These are phyloP conservation scores for Todus mexicanus DNA, from an alignment of 2,797 vertebrate species.

Conservation along the genomic window DNA sequence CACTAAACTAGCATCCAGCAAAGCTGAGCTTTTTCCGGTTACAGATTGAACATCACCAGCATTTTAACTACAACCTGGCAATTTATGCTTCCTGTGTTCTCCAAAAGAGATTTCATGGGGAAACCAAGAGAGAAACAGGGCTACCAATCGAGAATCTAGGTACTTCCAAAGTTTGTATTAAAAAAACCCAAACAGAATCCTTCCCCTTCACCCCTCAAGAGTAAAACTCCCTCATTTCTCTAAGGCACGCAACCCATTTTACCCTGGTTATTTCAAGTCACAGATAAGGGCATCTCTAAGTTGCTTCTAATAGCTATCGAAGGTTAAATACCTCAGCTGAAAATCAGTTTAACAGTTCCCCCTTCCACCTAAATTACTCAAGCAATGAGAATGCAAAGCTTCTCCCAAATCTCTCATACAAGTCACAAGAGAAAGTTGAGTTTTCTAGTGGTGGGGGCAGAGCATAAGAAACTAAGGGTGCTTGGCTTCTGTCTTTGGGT, in stretches of 20 bases:
- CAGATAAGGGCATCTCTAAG: neutral
- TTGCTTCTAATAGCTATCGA: neutral
- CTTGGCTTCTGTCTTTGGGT: neutral
- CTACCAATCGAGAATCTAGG: neutral
- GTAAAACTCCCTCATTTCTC: neutral
- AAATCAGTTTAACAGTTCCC: neutral
- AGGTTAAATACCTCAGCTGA: neutral
- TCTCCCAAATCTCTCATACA: neutral
- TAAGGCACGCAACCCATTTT: neutral
- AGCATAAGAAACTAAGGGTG: neutral
- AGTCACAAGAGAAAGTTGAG: neutral
- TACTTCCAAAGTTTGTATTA: neutral
- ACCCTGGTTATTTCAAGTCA: neutral
- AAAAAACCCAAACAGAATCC: neutral
- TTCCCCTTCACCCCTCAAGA: neutral
- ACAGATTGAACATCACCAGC: neutral
- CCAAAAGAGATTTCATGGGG: neutral
- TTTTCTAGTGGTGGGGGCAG: neutral
- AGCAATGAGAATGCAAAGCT: neutral
- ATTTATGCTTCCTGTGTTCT: neutral
- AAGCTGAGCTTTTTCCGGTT: neutral
- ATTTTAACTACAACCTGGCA: neutral
- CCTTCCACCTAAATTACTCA: neutral
- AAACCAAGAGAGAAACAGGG: neutral
- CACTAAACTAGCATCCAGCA: neutral